Percentiles rank a stretch among this genome's conserved stretches.
Conservation (phyloP, 1,140 invertebrate species). For the Choristoneura fumiferana region DNA sequence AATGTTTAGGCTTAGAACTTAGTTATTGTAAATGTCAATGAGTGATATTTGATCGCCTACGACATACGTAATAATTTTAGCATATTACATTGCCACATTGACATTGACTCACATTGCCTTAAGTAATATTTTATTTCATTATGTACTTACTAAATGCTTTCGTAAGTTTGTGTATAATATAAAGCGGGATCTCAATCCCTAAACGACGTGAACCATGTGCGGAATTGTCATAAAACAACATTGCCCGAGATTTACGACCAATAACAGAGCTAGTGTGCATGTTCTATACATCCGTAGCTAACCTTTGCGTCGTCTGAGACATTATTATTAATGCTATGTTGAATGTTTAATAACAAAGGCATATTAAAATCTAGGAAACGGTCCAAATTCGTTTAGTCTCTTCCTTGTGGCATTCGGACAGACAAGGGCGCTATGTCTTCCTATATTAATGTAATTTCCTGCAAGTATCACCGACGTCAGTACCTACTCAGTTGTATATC, state of each 20-base stretch:
- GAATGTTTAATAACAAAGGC: constrained; percentile 1
- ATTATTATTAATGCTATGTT: constrained; percentile 8
- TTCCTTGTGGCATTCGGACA: constrained; percentile 10
- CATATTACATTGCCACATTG: too few relatives aligned
- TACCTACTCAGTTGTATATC: too few relatives aligned
- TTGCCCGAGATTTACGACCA: not conserved
- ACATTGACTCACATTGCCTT: too few relatives aligned
- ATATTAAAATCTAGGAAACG: constrained; percentile 8
- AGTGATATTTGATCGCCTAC: too few relatives aligned
- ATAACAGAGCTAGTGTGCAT: not conserved
- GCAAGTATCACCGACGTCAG: too few relatives aligned
- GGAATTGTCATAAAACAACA: constrained; percentile 12
- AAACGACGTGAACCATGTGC: not conserved
- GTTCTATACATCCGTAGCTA: not conserved
- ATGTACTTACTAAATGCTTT: not conserved
- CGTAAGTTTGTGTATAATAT: not conserved
- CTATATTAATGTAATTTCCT: too few relatives aligned
- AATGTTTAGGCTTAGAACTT: too few relatives aligned
- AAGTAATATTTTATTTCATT: not conserved
- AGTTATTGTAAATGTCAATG: too few relatives aligned
- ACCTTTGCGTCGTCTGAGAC: constrained; percentile 9
- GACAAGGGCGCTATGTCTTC: not conserved
- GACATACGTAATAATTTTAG: too few relatives aligned
- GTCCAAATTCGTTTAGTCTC: constrained; percentile 16
- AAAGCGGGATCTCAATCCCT: too few relatives aligned